Evolutionary conservation across 1,140 invertebrate genomes (phyloP), one percentile per base, ranked within the genome.

Genomic region (Nasonia longicornis): DNA sequence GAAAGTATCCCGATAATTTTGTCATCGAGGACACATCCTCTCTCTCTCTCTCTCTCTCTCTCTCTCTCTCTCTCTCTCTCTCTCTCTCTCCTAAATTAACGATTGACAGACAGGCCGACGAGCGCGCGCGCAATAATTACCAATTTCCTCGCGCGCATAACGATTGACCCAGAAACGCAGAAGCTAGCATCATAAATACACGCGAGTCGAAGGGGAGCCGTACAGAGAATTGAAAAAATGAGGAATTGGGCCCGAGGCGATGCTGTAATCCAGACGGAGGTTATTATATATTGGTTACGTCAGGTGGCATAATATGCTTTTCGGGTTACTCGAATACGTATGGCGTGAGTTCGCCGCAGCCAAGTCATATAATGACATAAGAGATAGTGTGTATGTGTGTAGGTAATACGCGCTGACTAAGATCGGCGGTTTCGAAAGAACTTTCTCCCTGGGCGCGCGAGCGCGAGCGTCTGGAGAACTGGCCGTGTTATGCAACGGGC

Each of bases 391-490:
- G 20, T 26, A 11, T 63, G 14, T n/a, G n/a, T 66, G 1, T n/a
- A 66, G 3, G 6, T 66, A 22, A 35, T 42, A 77, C 31, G 42
- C 20, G 82, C 76, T 76, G 69, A 31, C 69, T 31, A 31, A 31
- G 20, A 14, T 45, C 10, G 16, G n/a, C 10, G 16, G n/a, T 79
- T 79, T 79, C 78, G 70, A 79, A 79, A 79, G 75, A 83, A 84
- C 83, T 86, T 85, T 86, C 84, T 85, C 86, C 26, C 26, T 1
- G 26, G 26, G 26, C 84, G 83, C 83, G 83, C 20, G 45, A 8
- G 14, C 6, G 16, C 52, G 52, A 35, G 31, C 16, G 52, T 58
- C 52, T 58, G 11, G 35, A 48, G 31, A 52, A 58, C 52, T 45
- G 66, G 45, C 38, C 20, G 20, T 20, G 22, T 82, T 79, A 71